Conservation (phyloP, 2,797 vertebrate species). For the Leptodactylus fallax region DNA sequence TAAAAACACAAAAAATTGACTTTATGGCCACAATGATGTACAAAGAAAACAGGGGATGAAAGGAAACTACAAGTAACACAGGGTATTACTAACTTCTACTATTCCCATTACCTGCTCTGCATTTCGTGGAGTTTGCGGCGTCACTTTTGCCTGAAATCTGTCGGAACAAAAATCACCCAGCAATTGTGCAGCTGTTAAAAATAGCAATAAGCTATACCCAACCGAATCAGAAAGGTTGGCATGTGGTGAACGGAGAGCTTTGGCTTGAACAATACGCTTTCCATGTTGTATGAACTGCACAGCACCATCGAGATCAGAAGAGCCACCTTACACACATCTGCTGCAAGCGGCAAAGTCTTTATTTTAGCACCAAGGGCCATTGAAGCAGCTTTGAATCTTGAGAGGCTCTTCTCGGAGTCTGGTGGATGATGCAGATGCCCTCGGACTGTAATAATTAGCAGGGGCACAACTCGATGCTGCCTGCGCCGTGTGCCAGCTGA, state of each 20-base stretch:
- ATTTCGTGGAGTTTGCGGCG: slow-evolving; percentile 77
- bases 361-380: slow-evolving; percentile 60
- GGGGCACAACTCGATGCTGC: slow-evolving; percentile 63
- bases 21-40: no score
- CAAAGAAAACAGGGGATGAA: no score
- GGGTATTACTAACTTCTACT: no score
- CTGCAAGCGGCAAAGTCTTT: slow-evolving; percentile 24
- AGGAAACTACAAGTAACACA: not conserved
- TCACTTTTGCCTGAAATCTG: slow-evolving; percentile 65
- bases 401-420: slow-evolving; percentile 64
- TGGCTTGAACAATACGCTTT: slow-evolving; percentile 78
- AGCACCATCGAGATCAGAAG: slow-evolving; percentile 67
- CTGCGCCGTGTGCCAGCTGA: slow-evolving; percentile 54
- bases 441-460: slow-evolving; percentile 66
- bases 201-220: slow-evolving; percentile 92
- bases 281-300: slow-evolving; percentile 69
- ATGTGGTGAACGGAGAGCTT: slow-evolving; percentile 85
- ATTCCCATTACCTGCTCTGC: slow-evolving; percentile 79
- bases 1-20: not conserved
- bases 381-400: slow-evolving; percentile 61
- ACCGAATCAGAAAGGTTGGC: slow-evolving; percentile 94
- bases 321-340: slow-evolving; percentile 64
- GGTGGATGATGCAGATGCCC: slow-evolving; percentile 46
- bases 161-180: slow-evolving; percentile 70
- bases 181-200: slow-evolving; percentile 86